Base-by-base conservation (phyloP, 1,140 invertebrate species). In the Araneus ventricosus region DNA sequence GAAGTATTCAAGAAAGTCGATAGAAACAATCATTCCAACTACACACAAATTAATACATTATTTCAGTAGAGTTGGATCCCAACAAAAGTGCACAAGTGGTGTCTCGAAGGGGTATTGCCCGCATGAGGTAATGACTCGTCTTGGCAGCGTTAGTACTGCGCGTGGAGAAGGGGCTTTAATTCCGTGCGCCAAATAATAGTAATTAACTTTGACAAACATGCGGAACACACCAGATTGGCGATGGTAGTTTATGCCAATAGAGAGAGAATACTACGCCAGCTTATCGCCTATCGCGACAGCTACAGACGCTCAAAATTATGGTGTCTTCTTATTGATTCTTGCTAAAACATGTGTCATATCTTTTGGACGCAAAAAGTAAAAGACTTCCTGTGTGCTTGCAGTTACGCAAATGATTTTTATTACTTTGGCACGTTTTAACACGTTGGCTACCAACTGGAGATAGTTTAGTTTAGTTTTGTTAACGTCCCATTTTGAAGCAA, bases 201-300 rank as follows among this genome's bases (percentile, higher is more conserved):
- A 90, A 90, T 90, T 90, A 90, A 90, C 22, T 80, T 90, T 90
- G 88, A 90, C 70, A 90, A 90, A 90, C 80, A 90, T 80, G 67
- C 88, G 88, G 34, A 57, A 80, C n/a, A 80, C 34, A 79, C 6
- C 27, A 59, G 57, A 80, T 70, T 67, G 88, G 63, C 88, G 39
- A 59, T 67, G 24, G 67, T 59, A 27, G 75, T n/a, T 45, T 27
- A 39, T 37, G 52, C 70, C 88, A 90, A 59, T 27, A 41, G 27
- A n/a, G 41, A 22, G 70, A 90, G 41, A 70, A 90, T 90, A 90
- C 37, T 20, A 34, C n/a, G 41, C 17, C 22, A 90, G 17, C 37
- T 75, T 5, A 5, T 61, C 61, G 37, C 37, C 86, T 37, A 88
- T 41, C 37, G 37, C 27, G n/a, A 70, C 39, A 61, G 20, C 61